Percentiles rank a stretch among this genome's conserved stretches.
Evolutionary conservation across 2,888 invertebrate genomes (phyloP).

Genomic region (Eugnorisma glareosa): DNA sequence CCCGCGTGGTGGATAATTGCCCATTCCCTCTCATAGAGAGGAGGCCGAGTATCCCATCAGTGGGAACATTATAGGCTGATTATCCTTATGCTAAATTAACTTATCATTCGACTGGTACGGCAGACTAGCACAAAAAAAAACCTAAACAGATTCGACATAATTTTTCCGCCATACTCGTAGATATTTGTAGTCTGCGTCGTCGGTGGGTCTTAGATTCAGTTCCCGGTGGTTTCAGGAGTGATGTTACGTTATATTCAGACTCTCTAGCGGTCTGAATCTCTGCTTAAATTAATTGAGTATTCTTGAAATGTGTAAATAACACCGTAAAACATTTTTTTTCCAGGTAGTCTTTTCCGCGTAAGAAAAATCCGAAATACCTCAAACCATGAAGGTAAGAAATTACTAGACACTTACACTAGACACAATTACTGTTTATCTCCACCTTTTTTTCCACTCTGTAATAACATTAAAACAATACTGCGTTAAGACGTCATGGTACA

Average conservation of each 20-base stretch:
- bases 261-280: neutral
- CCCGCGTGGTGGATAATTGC: no score
- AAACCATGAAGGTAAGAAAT: slow-evolving; percentile 64
- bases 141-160: neutral
- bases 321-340: slow-evolving; percentile 4
- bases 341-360: slow-evolving; percentile 31
- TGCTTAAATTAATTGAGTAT: neutral
- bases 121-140: neutral
- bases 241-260: neutral
- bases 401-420: no score
- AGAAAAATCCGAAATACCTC: slow-evolving; percentile 40
- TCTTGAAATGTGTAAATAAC: neutral
- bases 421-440: no score
- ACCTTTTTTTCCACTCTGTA: neutral
- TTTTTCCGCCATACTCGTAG: neutral
- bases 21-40: no score
- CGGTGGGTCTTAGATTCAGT: neutral
- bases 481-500: no score
- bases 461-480: neutral
- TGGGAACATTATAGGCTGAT: no score
- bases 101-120: neutral
- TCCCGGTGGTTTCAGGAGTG: neutral
- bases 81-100: no score
- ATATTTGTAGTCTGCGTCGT: neutral
- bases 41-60: no score